A percentile compares a stretch with the other conserved stretches of the same genome.
Evolutionary conservation across 2,888 invertebrate species (phyloP).

Genomic region (Parasteatoda lunata): DNA sequence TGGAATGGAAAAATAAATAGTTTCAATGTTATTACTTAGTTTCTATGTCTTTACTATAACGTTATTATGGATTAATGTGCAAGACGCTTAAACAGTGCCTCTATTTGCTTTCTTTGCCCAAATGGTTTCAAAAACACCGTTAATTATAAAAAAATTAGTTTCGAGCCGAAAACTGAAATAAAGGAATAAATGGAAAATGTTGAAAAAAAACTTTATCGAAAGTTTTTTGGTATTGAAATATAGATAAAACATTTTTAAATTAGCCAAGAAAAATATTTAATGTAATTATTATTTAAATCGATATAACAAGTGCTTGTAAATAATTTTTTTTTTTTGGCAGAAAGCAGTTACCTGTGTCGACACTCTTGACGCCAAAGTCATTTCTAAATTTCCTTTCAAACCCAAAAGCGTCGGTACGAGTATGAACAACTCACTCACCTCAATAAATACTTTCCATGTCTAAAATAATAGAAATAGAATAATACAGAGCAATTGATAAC

Average conservation of each 20-base stretch:
- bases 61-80: too few species aligned
- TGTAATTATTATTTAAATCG: background rate
- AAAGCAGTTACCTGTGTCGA: constrained; percentile 76
- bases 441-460: constrained; percentile 76
- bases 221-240: background rate
- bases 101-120: too few species aligned
- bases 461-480: constrained; percentile 66
- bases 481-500: background rate
- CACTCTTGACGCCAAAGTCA: constrained; percentile 78
- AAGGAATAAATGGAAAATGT: too few species aligned
- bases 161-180: too few species aligned
- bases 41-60: too few species aligned
- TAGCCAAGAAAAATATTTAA: constrained; percentile 69
- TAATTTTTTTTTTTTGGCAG: too few species aligned
- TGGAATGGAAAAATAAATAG: too few species aligned
- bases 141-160: too few species aligned
- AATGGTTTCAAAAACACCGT: too few species aligned
- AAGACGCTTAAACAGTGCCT: too few species aligned
- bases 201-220: background rate
- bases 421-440: constrained; percentile 77
- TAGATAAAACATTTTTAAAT: constrained; percentile 17
- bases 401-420: constrained; percentile 78
- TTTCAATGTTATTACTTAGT: too few species aligned
- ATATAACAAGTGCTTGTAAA: background rate
- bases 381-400: constrained; percentile 78